Base-by-base conservation (phyloP, 2,797 vertebrate species). In the Picus viridis region DNA sequence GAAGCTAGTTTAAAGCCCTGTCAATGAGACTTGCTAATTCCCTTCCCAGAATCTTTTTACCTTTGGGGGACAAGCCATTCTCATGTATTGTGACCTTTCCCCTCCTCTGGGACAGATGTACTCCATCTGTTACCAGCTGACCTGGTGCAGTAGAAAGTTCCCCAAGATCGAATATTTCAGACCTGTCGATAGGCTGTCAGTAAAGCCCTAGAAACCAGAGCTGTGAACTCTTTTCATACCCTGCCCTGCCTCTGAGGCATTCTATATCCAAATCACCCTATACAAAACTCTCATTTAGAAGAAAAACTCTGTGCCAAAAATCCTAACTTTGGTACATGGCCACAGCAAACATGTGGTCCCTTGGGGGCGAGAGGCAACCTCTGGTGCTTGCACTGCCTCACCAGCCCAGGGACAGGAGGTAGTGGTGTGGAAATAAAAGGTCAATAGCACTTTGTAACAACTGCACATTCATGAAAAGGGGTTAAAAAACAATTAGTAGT, bases 121-220 rank as follows among this genome's bases (percentile, higher is more conserved):
- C n/a, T n/a, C n/a, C n/a, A n/a, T n/a, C n/a, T n/a, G n/a, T n/a
- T n/a, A n/a, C n/a, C n/a, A n/a, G n/a, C n/a, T n/a, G n/a, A n/a
- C n/a, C n/a, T n/a, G n/a, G n/a, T n/a, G n/a, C n/a, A n/a, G n/a
- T n/a, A n/a, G n/a, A n/a, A n/a, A n/a, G n/a, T n/a, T n/a, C n/a
- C n/a, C n/a, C n/a, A n/a, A n/a, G n/a, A n/a, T n/a, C n/a, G n/a
- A n/a, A n/a, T 68, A 88, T 77, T 90, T 93, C 76, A 58, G 73
- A 92, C 88, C 94, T 76, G 56, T 56, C 82, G 63, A 61, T 84
- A 63, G 27, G 11, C 43, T 89, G 36, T 78, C 68, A 78, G 45
- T 54, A 79, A 92, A 86, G 41, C 17, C 68, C 72, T 80, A 83
- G 72, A 77, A 94, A 94, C 29, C 17, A 79, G 94, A 93, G 12